A percentile compares a stretch with the other conserved stretches of the same genome.
Evolutionary conservation across 2,888 invertebrate species (phyloP).

Genomic region (Trichogramma dendrolimi): DNA sequence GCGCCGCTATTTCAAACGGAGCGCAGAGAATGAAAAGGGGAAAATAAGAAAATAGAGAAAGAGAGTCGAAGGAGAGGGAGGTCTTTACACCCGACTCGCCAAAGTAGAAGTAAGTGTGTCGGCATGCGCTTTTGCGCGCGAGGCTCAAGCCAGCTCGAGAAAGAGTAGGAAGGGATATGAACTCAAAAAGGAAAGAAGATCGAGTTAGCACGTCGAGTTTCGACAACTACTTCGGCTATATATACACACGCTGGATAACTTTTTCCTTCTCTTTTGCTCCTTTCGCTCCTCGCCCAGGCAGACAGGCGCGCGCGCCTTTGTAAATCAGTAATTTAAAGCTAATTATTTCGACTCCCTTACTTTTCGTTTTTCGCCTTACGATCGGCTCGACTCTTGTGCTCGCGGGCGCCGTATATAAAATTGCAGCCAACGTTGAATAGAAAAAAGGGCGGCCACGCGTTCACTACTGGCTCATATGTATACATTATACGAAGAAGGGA

Average conservation of each 20-base stretch:
- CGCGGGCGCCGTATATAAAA: too few relatives aligned
- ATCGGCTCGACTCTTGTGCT: background rate
- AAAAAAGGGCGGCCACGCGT: too few relatives aligned
- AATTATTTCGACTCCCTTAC: background rate
- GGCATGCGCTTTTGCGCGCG: too few relatives aligned
- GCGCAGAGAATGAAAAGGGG: constrained; percentile 5
- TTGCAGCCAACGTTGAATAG: too few relatives aligned
- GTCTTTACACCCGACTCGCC: constrained; percentile 1
- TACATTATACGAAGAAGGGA: background rate
- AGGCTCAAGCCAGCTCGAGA: background rate
- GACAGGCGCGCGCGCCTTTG: too few relatives aligned
- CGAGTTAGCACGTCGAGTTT: constrained; percentile 19
- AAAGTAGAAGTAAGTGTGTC: constrained; percentile 1
- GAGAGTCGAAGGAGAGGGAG: constrained; percentile 9
- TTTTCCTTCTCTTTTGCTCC: constrained; percentile 1
- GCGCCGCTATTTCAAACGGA: constrained; percentile 33
- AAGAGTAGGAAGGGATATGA: background rate
- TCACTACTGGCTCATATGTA: background rate
- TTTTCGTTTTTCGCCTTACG: background rate
- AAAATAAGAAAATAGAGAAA: constrained; percentile 18
- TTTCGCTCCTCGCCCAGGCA: background rate
- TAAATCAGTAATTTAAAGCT: too few relatives aligned
- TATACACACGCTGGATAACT: constrained; percentile 1
- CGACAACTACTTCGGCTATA: background rate
- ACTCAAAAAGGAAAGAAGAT: constrained; percentile 7